Conservation (phyloP, 2,113 vertebrate species). For the Nothoprocta pentlandii region DNA sequence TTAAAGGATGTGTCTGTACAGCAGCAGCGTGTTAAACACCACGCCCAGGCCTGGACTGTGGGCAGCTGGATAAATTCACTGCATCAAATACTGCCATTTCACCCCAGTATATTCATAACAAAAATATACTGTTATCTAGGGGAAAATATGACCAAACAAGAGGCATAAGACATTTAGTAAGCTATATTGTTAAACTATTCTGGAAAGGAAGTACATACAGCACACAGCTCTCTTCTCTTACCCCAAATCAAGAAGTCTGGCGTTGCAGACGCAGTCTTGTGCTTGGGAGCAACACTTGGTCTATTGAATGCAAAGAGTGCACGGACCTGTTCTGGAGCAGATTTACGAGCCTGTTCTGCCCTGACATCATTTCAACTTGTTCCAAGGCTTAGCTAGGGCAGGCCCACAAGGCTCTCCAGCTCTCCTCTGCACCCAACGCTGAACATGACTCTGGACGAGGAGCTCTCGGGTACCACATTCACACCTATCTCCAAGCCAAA, state of each 20-base stretch:
- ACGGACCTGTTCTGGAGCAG: not conserved
- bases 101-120: not conserved
- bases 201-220: not conserved
- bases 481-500: not conserved
- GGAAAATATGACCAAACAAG: not conserved
- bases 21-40: constrained; percentile 42
- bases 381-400: not conserved
- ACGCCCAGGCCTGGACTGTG: not conserved
- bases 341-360: not conserved
- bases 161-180: not conserved
- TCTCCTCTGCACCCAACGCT: not conserved
- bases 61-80: not conserved
- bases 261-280: not conserved
- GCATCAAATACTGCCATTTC: not conserved
- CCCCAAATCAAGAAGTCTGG: not conserved
- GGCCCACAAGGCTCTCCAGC: not conserved
- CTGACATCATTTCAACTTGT: not conserved
- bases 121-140: not conserved
- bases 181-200: not conserved
- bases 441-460: not conserved
- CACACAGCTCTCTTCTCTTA: not conserved
- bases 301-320: not conserved
- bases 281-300: not conserved
- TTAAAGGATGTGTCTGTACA: constrained; percentile 43
- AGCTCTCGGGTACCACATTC: not conserved